Evolutionary conservation across 64 coral and sea anemone genomes (phyloP), one percentile per base, ranked within the genome.

Genomic region (Stichodactyla mertensii): DNA sequence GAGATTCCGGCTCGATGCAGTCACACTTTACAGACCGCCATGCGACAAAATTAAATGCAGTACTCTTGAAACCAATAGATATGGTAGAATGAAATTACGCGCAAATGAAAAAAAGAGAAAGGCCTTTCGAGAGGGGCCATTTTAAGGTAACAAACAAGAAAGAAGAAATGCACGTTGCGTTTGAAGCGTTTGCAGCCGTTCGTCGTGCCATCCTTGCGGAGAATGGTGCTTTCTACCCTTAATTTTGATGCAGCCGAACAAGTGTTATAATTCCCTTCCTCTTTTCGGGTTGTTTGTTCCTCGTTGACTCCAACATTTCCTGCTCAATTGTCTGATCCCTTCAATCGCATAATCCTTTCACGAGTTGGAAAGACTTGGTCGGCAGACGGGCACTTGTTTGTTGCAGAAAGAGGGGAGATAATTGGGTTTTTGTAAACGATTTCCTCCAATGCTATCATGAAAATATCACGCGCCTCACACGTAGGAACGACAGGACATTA

Each of bases 201-300:
- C 2, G 62, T 3, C 62, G 15, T 66, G 19, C 62, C 62, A 20
- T 16, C 6, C 14, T 66, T 9, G 10, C 5, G 69, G 23, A 31
- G 24, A 71, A 71, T 71, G n/a, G 69, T 71, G 69, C n/a, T 45
- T 45, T 45, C 36, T 45, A 58, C 4, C 56, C 14, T 4, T 1
- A 58, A 58, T 45, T 45, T 45, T 45, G 36, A 45, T 45, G 3
- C 36, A 45, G 36, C 36, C 19, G 2, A 28, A 26, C 24, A 71
- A 71, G 64, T 67, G 64, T 67, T 71, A 26, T 71, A 71, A 71
- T 31, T 71, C 69, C 27, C 69, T 71, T 71, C 69, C 69, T 71
- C 69, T 31, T 24, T 6, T n/a, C n/a, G 22, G 10, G 69, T 67
- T 67, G 64, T 67, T 67, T 67, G 64, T 71, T 71, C n/a, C 69